Base-by-base conservation (phyloP, 30 jellyfish, hydroid and myxozoan genomes). In the Cassiopea andromeda region DNA sequence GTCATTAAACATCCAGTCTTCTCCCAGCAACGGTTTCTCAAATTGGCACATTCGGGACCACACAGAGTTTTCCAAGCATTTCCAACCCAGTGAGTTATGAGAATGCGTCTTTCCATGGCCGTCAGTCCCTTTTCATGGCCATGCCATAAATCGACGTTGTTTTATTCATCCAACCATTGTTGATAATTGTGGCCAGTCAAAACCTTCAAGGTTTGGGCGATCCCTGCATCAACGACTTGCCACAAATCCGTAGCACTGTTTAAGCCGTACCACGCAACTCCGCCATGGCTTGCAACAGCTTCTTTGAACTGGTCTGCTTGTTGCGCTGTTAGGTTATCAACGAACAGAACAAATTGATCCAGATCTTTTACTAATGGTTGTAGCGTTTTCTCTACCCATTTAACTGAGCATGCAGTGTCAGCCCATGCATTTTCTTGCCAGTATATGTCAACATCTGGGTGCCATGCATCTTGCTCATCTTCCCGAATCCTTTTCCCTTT, bases 191-290 rank as follows among this genome's bases (percentile, higher is more conserved):
- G 78, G 7, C 78, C 78, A 69, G 94, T 73, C 90, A 89, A 46
- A 45, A 76, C 83, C 59, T 89, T 81, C 77, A 89, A 61, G 58
- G 89, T 88, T 73, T 89, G 93, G 68, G 94, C 93, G 47, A 89
- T 89, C 59, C 97, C 97, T 1, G 97, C 97, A 89, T 89, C 97
- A 46, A 89, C 84, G 17, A 89, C 97, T 76, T 89, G 97, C 97
- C 97, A 89, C 84, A 82, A 59, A 67, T 89, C 94, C 43, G 89
- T 89, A 77, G 93, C 82, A 82, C 82, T 89, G 18, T 88, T 87
- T 13, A 57, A 57, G 68, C 68, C 68, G 13, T 57, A 57, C 68
- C 68, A 57, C 12, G 13, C n/a, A n/a, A n/a, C n/a, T n/a, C n/a
- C n/a, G n/a, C n/a, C n/a, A n/a, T n/a, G n/a, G n/a, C n/a, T n/a